Percentiles rank a stretch among this genome's conserved stretches.
phyloP scores from a whole-genome alignment of 2,113 vertebrate genomes.

The Ictalurus furcatus region DNA sequence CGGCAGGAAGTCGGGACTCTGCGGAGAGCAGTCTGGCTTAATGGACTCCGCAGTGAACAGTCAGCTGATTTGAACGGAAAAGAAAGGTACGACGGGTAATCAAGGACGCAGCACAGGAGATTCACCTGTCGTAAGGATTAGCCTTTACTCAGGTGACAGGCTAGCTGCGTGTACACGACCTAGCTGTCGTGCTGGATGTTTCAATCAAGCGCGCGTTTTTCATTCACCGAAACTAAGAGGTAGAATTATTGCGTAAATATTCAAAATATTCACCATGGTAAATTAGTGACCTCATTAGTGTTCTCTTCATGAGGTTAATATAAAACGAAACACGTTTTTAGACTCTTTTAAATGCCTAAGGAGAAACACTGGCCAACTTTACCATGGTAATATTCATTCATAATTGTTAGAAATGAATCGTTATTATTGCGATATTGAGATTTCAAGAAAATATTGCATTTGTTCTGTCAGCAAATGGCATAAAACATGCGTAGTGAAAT shows the following conservation, averaged over 20 bases:
- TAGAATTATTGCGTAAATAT: neutral
- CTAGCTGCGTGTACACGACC: neutral
- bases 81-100: slow-evolving; percentile 37
- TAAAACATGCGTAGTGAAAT: too few species aligned
- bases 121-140: neutral
- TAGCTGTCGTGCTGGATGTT: neutral
- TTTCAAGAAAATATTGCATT: too few species aligned
- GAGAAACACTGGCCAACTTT: too few species aligned
- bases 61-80: slow-evolving; percentile 24
- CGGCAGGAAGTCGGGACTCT: slow-evolving; percentile 12
- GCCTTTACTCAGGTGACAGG: slow-evolving; percentile 1
- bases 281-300: neutral
- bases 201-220: neutral
- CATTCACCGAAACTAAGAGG: neutral
- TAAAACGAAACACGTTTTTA: too few species aligned
- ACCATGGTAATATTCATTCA: too few species aligned
- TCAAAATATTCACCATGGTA: neutral
- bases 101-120: slow-evolving; percentile 3
- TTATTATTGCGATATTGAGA: too few species aligned
- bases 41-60: slow-evolving; percentile 43
- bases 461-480: too few species aligned
- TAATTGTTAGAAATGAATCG: too few species aligned
- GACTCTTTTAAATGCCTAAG: too few species aligned
- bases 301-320: too few species aligned
- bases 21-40: slow-evolving; percentile 21